Evolutionary conservation across 2,113 vertebrate genomes (phyloP).

Genomic region (Bucco capensis): DNA sequence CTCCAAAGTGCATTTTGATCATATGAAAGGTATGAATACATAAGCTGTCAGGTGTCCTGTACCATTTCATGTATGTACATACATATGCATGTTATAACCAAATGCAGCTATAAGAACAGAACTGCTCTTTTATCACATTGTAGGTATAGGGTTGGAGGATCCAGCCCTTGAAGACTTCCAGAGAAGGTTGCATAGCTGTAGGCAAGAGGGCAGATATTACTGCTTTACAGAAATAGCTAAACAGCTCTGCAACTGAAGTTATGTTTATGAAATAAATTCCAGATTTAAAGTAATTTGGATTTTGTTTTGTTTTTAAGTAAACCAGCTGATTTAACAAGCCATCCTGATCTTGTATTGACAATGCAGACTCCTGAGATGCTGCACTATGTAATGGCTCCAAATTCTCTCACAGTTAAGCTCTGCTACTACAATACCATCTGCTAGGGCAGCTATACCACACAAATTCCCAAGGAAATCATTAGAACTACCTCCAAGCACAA

Average conservation of each 20-base stretch:
- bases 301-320: too few relatives aligned
- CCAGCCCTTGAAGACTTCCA: neutral
- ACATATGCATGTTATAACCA: rapidly evolving
- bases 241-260: neutral
- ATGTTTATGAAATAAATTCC: neutral
- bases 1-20: neutral
- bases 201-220: neutral
- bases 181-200: neutral
- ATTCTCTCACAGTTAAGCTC: neutral
- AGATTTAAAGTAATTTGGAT: too few relatives aligned
- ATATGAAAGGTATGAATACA: neutral
- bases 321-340: neutral
- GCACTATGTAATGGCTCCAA: neutral
- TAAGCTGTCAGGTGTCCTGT: neutral
- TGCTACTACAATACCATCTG: neutral
- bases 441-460: neutral
- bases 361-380: neutral
- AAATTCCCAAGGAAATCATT: neutral
- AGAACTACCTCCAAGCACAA: neutral
- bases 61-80: neutral
- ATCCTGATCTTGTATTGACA: neutral
- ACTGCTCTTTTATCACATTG: neutral
- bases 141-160: neutral
- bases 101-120: neutral
- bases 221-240: neutral